Evolutionary conservation across 2,888 invertebrate genomes (phyloP).

Genomic region (Branchellion lobata): DNA sequence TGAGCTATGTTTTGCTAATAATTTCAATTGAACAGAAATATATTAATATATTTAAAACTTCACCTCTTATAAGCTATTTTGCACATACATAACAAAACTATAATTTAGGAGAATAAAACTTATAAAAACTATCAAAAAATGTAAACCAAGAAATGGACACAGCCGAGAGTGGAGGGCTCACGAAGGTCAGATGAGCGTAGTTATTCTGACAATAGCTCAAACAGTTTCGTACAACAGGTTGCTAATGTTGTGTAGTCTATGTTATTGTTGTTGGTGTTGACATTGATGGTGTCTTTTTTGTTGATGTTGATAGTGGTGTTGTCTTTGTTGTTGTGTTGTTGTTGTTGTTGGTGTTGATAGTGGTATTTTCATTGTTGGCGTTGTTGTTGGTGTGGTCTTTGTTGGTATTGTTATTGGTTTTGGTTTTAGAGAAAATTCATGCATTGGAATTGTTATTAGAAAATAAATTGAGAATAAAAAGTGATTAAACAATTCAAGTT

Average conservation of each 20-base stretch:
- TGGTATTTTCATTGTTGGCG: not conserved
- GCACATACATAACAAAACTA: no score
- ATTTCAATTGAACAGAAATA: no score
- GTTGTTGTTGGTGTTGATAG: not conserved
- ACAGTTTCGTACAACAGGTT: slow-evolving; percentile 41
- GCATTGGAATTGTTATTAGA: no score
- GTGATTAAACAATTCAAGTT: no score
- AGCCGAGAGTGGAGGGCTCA: slow-evolving; percentile 11
- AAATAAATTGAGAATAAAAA: no score
- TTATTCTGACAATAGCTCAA: slow-evolving; percentile 36
- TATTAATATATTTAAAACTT: no score
- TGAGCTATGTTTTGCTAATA: no score
- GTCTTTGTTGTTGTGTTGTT: not conserved
- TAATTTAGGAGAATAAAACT: no score
- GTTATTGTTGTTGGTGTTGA: not conserved
- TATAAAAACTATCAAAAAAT: no score
- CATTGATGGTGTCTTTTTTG: not conserved
- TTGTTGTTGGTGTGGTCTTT: not conserved
- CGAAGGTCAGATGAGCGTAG: slow-evolving; percentile 31
- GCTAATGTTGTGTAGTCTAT: not conserved
- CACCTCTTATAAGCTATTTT: no score
- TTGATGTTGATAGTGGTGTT: not conserved
- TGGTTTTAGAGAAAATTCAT: no score
- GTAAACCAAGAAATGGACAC: slow-evolving; percentile 1
- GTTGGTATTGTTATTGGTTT: not conserved